These are phyloP conservation scores for Tricholaema leucomelas DNA, from an alignment of 2,113 vertebrate species.

Conservation along the genomic window DNA sequence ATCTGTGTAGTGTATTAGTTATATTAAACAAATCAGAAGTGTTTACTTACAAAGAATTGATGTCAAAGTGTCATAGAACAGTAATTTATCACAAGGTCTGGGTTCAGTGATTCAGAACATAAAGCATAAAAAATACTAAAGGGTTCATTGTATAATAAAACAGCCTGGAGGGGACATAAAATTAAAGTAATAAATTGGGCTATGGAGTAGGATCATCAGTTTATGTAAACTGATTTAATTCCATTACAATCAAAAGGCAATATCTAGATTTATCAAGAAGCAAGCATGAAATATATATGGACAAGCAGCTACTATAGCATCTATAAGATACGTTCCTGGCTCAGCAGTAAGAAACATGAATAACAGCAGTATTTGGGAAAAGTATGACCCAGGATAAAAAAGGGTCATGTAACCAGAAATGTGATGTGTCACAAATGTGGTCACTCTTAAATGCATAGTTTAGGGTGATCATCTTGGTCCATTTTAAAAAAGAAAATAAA, in stretches of 20 bases:
- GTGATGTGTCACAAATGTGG: background rate
- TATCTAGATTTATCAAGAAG: background rate
- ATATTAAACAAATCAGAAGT: conserved; percentile 45
- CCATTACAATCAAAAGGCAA: background rate
- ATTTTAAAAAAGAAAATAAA: background rate
- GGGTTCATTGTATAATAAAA: background rate
- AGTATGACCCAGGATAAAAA: background rate
- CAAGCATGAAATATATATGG: background rate
- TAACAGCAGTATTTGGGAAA: background rate
- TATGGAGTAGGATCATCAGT: background rate
- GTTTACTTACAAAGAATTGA: conserved; percentile 49
- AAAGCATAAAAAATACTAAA: conserved; percentile 19
- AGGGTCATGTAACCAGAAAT: too few relatives aligned
- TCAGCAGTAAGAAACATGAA: background rate
- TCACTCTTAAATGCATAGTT: background rate
- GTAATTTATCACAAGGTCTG: conserved; percentile 53
- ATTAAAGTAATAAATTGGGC: background rate
- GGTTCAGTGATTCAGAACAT: conserved; percentile 33
- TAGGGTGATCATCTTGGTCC: background rate
- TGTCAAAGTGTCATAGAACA: conserved; percentile 40
- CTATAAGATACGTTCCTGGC: background rate
- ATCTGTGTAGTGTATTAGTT: conserved; percentile 28
- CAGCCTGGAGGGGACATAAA: background rate
- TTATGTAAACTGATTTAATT: background rate
- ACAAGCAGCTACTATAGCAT: background rate